Evolutionary conservation across 2,797 vertebrate genomes (phyloP).

Genomic region (Notoglanidium macrostoma): DNA sequence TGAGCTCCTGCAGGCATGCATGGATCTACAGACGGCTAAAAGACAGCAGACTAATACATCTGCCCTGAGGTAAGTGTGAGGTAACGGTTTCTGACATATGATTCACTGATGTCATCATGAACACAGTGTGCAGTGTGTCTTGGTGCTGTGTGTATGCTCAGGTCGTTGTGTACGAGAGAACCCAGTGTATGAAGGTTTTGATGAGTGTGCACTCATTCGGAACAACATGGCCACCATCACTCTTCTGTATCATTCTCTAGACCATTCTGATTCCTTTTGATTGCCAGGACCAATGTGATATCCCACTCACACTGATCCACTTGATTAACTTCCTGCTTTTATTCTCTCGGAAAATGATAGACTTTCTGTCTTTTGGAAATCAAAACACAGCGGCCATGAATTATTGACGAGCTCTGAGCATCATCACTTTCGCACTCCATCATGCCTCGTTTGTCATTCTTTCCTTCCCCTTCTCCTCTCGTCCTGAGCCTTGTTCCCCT

Average conservation of each 20-base stretch:
- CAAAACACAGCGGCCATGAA: background rate
- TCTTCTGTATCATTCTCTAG: background rate
- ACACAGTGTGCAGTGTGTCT: background rate
- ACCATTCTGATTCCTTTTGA: background rate
- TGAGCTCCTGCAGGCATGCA: constrained; percentile 59
- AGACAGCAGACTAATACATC: constrained; percentile 60
- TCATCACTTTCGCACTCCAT: background rate
- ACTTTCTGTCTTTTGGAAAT: background rate
- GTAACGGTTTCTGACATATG: background rate
- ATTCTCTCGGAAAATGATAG: background rate
- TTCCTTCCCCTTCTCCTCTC: background rate
- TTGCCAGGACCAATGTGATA: background rate
- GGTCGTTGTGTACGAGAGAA: background rate
- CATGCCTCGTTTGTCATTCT: background rate
- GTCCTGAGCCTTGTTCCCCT: too few relatives aligned
- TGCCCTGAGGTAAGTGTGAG: constrained; percentile 69
- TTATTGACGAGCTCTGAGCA: background rate
- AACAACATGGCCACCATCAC: constrained; percentile 6
- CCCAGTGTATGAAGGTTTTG: background rate
- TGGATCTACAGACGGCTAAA: constrained; percentile 70
- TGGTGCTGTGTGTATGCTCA: background rate
- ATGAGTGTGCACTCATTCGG: background rate
- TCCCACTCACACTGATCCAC: background rate
- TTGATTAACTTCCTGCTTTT: too few relatives aligned
- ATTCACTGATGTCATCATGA: constrained; percentile 4